Base-by-base conservation (phyloP, 2,113 vertebrate genomes). In the Neomonachus schauinslandi region DNA sequence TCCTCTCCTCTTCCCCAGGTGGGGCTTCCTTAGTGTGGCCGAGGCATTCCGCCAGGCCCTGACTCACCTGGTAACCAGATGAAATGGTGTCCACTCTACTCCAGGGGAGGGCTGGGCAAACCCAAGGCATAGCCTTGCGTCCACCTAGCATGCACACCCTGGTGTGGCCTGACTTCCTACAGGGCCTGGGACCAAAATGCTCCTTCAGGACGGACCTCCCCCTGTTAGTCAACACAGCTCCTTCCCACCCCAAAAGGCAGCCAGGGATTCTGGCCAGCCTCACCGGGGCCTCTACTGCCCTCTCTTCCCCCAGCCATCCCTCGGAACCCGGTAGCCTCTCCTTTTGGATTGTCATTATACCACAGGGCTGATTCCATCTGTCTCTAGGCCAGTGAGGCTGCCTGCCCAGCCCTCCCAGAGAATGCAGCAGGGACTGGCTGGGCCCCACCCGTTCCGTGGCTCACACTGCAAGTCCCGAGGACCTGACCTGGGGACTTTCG, bases 101-200 rank as follows among this genome's bases (percentile, higher is more conserved):
- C n/a, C 39, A 10, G 42, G 86, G 76, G 39, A 61, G 51, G 16
- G 46, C 82, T 31, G 42, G 65, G 42, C 55, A 90, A 2, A 33
- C 65, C 15, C 24, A 42, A 3, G 31, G 0, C 7, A 4, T 4
- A 31, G 61, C 49, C 1, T 53, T 63, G 12, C 24, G 7, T 31
- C 9, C 1, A 22, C 13, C 67, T 13, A 7, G 46, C 59, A 46
- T 77, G 26, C 2, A 28, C 0, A 0, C 59, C 79, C 55, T 24
- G 67, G 24, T 15, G 4, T 10, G 9, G 4, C 63, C 83, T 10
- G 46, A 67, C n/a, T 13, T 71, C 33, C 46, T 22, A 3, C 12
- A n/a, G 74, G 49, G 0, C 79, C 28, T 67, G 61, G 49, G 51
- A 13, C 51, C 71, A 39, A 11, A 28, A 21, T 5, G 13, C 51